Conservation (phyloP, 92 coral and sea anemone species). For the Porites rus region DNA sequence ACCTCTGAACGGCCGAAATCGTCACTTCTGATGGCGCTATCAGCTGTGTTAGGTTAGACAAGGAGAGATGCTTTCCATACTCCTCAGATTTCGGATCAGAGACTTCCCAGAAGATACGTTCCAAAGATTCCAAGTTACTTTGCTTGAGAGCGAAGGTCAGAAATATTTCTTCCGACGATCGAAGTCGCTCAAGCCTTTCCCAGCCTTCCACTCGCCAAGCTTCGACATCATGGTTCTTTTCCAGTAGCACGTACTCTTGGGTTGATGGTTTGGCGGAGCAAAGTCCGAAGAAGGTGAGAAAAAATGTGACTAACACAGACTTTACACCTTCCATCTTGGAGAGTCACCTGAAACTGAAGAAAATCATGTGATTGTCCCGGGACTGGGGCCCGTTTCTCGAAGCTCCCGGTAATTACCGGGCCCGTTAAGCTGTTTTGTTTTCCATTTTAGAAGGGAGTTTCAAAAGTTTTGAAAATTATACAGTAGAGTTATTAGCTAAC, state of each 20-base stretch:
- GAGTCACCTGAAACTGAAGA: neutral
- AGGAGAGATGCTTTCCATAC: slow-evolving; percentile 84
- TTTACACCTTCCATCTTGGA: neutral
- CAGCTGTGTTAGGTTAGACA: slow-evolving; percentile 66
- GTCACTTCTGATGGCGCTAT: slow-evolving; percentile 81
- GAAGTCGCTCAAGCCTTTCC: slow-evolving; percentile 74
- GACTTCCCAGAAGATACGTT: slow-evolving; percentile 87
- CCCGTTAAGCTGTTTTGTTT: too few relatives aligned
- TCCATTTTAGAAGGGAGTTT: too few relatives aligned
- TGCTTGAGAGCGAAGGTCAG: slow-evolving; percentile 98
- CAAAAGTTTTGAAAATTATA: too few relatives aligned
- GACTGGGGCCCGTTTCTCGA: too few relatives aligned
- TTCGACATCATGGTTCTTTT: slow-evolving; percentile 78
- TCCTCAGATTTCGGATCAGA: slow-evolving; percentile 82
- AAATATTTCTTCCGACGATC: slow-evolving; percentile 60
- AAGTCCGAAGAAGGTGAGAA: neutral
- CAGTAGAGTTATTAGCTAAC: too few relatives aligned
- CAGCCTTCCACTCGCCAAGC: slow-evolving; percentile 90
- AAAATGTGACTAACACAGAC: neutral
- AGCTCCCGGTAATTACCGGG: too few relatives aligned
- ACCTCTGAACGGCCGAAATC: slow-evolving; percentile 60
- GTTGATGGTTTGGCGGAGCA: slow-evolving; percentile 5
- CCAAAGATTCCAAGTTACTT: slow-evolving; percentile 79
- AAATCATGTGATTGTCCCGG: slow-evolving; percentile 20
- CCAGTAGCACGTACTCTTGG: slow-evolving; percentile 49